Base-by-base conservation (phyloP, 2,888 invertebrate species). In the Agonopterix arenella region DNA sequence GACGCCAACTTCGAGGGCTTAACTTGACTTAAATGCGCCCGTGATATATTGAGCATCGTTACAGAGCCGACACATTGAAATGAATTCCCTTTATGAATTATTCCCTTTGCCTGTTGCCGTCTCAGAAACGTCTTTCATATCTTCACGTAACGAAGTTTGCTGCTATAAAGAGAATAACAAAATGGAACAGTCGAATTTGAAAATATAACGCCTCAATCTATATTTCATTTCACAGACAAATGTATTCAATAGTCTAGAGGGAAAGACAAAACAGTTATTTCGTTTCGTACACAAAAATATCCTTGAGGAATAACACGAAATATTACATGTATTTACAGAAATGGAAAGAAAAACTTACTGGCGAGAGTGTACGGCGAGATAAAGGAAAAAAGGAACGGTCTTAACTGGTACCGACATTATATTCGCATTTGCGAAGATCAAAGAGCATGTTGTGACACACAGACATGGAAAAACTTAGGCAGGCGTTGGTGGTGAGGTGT, bases 361-460 rank as follows among this genome's bases (percentile, higher is more conserved):
- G 67, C 65, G 57, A 58, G 69, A 56, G 73, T 71, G 71, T 72
- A 63, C 62, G 65, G 59, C 62, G 60, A 70, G 78, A 81, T 81
- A 81, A 80, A 76, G 70, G 72, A 59, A 64, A 73, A 76, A 79
- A 66, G 71, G 68, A 74, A 73, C 72, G 70, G 68, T 73, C 77
- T 74, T 83, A 84, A 84, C 82, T 70, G 79, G 79, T 80, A 77
- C 71, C 75, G 74, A 85, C 81, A 86, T 85, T 85, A 84, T 84
- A 83, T 86, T 86, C 85, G 77, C 84, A 82, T 88, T 84, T 84
- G 83, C 68, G 75, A 71, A 86, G 89, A 89, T 89, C 89, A 89
- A 89, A 88, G 86, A 80, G 76, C 71, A 74, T 80, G 81, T 83
- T 83, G 80, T 81, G 84, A 83, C 80, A 81, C 73, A 79, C 76